These are phyloP conservation scores for Bagarius yarrelli DNA, from an alignment of 2,113 vertebrate species.

Conservation along the genomic window DNA sequence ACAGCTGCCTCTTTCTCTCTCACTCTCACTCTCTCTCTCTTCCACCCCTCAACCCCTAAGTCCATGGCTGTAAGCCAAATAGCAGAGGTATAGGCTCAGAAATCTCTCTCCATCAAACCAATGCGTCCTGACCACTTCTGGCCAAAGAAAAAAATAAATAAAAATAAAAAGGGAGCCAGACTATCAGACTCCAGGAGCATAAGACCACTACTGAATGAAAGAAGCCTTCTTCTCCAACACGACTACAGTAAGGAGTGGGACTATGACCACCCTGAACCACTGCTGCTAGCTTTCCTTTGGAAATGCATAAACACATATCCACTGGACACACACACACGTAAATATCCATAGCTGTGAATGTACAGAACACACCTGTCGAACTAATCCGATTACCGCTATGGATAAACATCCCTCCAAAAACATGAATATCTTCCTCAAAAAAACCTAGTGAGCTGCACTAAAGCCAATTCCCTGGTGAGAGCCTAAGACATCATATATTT, in stretches of 20 bases:
- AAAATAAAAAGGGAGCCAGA: constrained; percentile 61
- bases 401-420: not conserved
- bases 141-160: constrained; percentile 35
- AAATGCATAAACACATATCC: constrained; percentile 47
- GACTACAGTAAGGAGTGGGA: constrained; percentile 17
- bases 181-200: constrained; percentile 74
- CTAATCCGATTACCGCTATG: not conserved
- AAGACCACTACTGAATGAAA: constrained; percentile 54
- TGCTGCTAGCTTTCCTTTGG: constrained; percentile 25
- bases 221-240: constrained; percentile 64
- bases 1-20: constrained; percentile 13
- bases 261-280: constrained; percentile 43
- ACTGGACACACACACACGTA: constrained; percentile 18
- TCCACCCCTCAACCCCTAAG: not conserved
- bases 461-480: not conserved
- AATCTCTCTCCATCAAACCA: constrained; percentile 56
- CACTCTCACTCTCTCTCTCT: constrained; percentile 16
- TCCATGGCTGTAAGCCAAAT: constrained; percentile 68
- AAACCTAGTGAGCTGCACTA: too few species aligned
- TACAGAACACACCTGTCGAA: constrained; percentile 38
- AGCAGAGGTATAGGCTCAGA: constrained; percentile 76
- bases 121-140: constrained; percentile 54
- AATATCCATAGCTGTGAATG: constrained; percentile 28
- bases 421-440: too few species aligned
- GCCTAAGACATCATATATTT: not conserved